These are phyloP conservation scores for Oxyscelio sp. DNA, from an alignment of 2,888 invertebrate genomes.

Conservation along the genomic window DNA sequence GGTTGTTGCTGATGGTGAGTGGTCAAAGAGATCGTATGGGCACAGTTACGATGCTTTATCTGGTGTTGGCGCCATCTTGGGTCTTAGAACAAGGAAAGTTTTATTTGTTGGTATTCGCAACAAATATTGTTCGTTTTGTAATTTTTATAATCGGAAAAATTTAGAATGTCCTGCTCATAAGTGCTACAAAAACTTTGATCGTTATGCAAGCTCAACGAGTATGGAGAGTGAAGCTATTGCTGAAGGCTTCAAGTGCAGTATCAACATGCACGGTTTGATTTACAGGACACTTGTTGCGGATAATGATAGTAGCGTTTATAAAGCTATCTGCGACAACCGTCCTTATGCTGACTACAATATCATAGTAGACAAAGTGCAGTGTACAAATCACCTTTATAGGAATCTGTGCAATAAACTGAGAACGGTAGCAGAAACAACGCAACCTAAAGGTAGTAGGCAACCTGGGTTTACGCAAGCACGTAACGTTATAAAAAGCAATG, in stretches of 20 bases:
- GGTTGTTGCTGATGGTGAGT: no score
- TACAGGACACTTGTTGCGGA: background rate
- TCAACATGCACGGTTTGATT: constrained; percentile 14
- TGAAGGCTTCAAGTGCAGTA: constrained; percentile 72
- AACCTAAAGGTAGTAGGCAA: background rate
- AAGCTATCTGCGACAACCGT: background rate
- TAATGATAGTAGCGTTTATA: background rate
- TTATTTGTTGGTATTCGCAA: no score
- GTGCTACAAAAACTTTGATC: constrained; percentile 28
- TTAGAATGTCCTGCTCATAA: constrained; percentile 3
- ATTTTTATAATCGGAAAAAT: constrained; percentile 13
- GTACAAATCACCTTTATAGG: constrained; percentile 80
- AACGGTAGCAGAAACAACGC: background rate
- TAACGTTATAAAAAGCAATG: background rate
- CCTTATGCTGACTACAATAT: constrained; percentile 30
- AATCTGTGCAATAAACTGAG: constrained; percentile 66
- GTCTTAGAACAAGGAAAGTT: no score
- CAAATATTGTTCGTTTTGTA: constrained; percentile 37
- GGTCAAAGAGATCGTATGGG: no score
- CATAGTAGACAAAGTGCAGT: constrained; percentile 62
- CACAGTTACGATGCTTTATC: no score
- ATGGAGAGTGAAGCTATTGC: constrained; percentile 74
- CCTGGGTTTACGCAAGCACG: background rate
- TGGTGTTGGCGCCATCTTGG: no score
- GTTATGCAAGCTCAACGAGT: constrained; percentile 78